phyloP scores from a whole-genome alignment of 2,888 invertebrate species.

The Arctia plantaginis region DNA sequence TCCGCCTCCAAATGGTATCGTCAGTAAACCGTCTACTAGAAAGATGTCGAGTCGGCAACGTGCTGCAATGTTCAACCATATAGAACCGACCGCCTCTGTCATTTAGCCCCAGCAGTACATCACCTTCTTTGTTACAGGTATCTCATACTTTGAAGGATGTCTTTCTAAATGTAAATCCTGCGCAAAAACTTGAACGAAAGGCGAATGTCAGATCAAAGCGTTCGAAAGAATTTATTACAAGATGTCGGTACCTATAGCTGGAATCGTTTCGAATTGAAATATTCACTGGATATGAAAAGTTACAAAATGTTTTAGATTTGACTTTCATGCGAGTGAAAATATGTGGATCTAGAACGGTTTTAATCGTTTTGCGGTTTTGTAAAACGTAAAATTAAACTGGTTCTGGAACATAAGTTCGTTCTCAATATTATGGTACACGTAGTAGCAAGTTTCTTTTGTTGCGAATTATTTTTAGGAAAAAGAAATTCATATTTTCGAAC shows the following conservation, averaged over 20 bases:
- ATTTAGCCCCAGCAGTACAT: background rate
- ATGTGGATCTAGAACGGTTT: constrained; percentile 37
- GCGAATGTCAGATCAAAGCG: constrained; percentile 36
- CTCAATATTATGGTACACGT: background rate
- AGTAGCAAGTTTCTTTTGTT: too few species aligned
- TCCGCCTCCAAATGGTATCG: constrained; percentile 74
- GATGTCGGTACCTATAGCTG: constrained; percentile 48
- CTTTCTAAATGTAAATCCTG: constrained; percentile 5
- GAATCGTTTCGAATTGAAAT: constrained; percentile 56
- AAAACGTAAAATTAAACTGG: constrained; percentile 24
- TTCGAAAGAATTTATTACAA: constrained; percentile 53
- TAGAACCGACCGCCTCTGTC: background rate
- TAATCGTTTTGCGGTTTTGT: constrained; percentile 25
- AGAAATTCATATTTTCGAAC: too few species aligned
- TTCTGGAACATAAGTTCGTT: constrained; percentile 5
- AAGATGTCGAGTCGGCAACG: constrained; percentile 28
- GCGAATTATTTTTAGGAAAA: too few species aligned
- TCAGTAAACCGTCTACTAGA: constrained; percentile 35
- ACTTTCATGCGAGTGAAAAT: constrained; percentile 38
- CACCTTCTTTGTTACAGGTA: background rate
- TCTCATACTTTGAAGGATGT: background rate
- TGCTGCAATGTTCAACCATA: constrained; percentile 12
- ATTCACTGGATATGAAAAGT: constrained; percentile 44
- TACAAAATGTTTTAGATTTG: constrained; percentile 54
- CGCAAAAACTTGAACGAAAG: constrained; percentile 24